These are phyloP conservation scores for Conger conger DNA, from an alignment of 2,113 vertebrate species.

Conservation along the genomic window DNA sequence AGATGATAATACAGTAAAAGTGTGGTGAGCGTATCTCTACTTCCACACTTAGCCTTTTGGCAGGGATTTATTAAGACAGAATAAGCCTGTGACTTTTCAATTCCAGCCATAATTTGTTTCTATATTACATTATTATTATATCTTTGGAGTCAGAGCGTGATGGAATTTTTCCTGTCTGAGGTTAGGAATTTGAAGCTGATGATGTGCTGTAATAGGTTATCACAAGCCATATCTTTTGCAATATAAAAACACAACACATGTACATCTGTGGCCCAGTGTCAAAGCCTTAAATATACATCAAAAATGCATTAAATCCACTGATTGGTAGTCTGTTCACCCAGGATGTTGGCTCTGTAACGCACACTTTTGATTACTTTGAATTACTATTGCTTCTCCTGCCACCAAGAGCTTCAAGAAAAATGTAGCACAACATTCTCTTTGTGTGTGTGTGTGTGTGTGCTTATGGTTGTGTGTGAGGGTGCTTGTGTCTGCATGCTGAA, in stretches of 20 bases:
- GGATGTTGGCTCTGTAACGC: conserved; percentile 81
- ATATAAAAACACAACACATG: conserved; percentile 97
- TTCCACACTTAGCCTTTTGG: conserved; percentile 92
- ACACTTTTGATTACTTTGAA: conserved; percentile 85
- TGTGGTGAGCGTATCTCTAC: conserved; percentile 84
- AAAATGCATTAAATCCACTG: conserved; percentile 98
- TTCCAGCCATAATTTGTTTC: conserved; percentile 99
- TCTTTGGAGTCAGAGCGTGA: conserved; percentile 87
- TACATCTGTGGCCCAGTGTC: conserved; percentile 98
- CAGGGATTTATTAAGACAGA: conserved; percentile 98
- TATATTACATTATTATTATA: conserved; percentile 97
- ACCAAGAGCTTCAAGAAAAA: conserved; percentile 72
- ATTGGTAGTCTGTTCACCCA: conserved; percentile 92
- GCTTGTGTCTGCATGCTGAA: conserved; percentile 46
- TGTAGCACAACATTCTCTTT: conserved; percentile 64
- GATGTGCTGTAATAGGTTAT: conserved; percentile 96
- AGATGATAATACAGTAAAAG: conserved; percentile 91
- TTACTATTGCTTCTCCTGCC: conserved; percentile 77
- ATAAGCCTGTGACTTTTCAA: conserved; percentile 99
- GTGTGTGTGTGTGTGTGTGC: conserved; percentile 37
- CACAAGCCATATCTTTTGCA: conserved; percentile 89
- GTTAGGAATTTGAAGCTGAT: conserved; percentile 73
- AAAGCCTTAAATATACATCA: conserved; percentile 94
- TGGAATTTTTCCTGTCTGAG: conserved; percentile 86
- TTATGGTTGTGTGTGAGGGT: conserved; percentile 14